Conservation (phyloP, 2,797 vertebrate species). For the Crocidura indochinensis region DNA sequence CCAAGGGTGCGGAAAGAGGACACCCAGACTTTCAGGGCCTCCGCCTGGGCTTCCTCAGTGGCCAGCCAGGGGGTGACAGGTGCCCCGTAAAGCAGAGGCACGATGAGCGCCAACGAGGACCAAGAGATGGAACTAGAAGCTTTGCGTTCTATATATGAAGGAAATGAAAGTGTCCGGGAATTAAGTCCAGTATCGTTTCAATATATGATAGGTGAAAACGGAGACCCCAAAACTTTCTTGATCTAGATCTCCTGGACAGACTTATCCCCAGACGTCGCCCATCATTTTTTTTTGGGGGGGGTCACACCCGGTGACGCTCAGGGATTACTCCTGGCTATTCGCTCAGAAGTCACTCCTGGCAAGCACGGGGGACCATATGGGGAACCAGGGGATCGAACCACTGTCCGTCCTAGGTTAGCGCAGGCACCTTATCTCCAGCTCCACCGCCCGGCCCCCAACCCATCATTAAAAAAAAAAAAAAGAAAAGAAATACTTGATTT, state of each 20-base stretch:
- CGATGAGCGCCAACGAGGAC: constrained; percentile 97
- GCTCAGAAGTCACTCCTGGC: too few relatives aligned
- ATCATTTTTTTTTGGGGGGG: too few relatives aligned
- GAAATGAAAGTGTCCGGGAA: constrained; percentile 97
- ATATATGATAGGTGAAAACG: constrained; percentile 96
- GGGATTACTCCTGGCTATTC: too few relatives aligned
- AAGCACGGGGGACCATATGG: too few relatives aligned
- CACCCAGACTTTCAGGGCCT: not conserved
- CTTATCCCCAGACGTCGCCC: constrained; percentile 95
- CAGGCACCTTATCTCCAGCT: too few relatives aligned
- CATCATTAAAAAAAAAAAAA: too few relatives aligned
- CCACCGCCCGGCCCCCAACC: too few relatives aligned
- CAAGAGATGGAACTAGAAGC: constrained; percentile 99
- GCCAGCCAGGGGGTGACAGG: not conserved
- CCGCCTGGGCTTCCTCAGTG: not conserved
- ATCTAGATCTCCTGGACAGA: constrained; percentile 97
- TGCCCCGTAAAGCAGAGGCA: constrained; percentile 10
- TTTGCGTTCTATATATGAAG: constrained; percentile 98
- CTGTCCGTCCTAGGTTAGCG: too few relatives aligned
- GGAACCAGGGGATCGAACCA: too few relatives aligned
- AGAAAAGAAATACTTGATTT: too few relatives aligned
- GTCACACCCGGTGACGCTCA: too few relatives aligned
- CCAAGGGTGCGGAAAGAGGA: too few relatives aligned
- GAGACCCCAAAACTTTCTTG: constrained; percentile 96
- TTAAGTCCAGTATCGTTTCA: constrained; percentile 96